These are phyloP conservation scores for Takifugu ocellatus DNA, from an alignment of 2,797 vertebrate species.

Conservation along the genomic window DNA sequence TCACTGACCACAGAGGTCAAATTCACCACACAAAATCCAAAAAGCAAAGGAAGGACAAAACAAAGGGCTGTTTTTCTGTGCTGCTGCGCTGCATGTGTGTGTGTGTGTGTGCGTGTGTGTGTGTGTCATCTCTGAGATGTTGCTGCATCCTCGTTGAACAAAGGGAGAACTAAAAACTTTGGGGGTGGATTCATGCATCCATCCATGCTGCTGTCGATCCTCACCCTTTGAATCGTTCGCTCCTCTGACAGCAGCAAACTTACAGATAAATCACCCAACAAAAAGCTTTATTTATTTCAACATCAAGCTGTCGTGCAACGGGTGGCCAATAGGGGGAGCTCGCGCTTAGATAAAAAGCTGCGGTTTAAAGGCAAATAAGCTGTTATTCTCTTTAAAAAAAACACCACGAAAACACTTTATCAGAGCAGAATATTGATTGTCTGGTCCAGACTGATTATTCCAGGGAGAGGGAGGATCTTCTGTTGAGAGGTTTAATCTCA, in stretches of 20 bases:
- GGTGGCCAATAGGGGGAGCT: constrained; percentile 70
- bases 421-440: constrained; percentile 6
- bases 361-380: constrained; percentile 28
- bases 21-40: too few species aligned
- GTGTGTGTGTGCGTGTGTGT: too few species aligned
- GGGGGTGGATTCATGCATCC: too few species aligned
- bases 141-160: constrained; percentile 1
- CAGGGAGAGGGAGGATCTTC: constrained; percentile 13
- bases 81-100: too few species aligned
- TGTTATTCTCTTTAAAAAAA: constrained; percentile 4
- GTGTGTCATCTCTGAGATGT: not conserved
- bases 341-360: constrained; percentile 51
- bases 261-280: not conserved
- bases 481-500: constrained; percentile 21
- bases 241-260: too few species aligned
- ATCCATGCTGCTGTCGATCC: too few species aligned
- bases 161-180: not conserved
- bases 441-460: constrained; percentile 12
- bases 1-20: too few species aligned
- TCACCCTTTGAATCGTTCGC: too few species aligned
- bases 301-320: constrained; percentile 37
- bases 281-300: not conserved
- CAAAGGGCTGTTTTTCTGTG: too few species aligned
- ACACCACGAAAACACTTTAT: constrained; percentile 6
- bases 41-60: too few species aligned